Conservation (phyloP, 2,888 invertebrate genomes). For the Scaptomyza parva region DNA sequence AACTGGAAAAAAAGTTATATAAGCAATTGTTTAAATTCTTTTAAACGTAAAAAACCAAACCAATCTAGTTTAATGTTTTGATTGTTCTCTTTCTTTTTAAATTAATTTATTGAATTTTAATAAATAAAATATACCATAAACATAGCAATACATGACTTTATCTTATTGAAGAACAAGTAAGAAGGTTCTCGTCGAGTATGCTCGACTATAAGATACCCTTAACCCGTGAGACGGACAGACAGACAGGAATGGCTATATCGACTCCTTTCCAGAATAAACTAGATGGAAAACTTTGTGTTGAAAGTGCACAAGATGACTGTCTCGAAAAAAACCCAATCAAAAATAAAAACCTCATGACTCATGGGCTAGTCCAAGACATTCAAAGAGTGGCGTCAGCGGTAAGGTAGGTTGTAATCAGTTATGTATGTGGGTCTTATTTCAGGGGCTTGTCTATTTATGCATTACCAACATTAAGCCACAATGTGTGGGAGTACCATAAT, state of each 20-base stretch:
- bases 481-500: conserved; percentile 20
- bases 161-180: neutral
- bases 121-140: conserved; percentile 60
- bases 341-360: conserved; percentile 11
- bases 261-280: neutral
- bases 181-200: no score
- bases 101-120: conserved; percentile 76
- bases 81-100: conserved; percentile 75
- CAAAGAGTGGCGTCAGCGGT: conserved; percentile 2
- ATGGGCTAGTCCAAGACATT: conserved; percentile 27
- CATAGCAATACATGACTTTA: neutral
- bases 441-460: conserved; percentile 58
- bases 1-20: conserved; percentile 46
- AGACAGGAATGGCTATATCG: no score
- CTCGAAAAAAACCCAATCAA: conserved; percentile 6
- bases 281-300: neutral
- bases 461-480: neutral
- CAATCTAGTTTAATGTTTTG: conserved; percentile 75
- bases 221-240: no score
- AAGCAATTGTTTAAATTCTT: conserved; percentile 76
- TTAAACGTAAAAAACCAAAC: conserved; percentile 63
- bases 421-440: conserved; percentile 57
- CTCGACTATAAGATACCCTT: no score
- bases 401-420: neutral
- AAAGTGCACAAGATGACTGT: neutral